These are phyloP conservation scores for Dermochelys coriacea DNA, from an alignment of 2,797 vertebrate species.

Conservation along the genomic window DNA sequence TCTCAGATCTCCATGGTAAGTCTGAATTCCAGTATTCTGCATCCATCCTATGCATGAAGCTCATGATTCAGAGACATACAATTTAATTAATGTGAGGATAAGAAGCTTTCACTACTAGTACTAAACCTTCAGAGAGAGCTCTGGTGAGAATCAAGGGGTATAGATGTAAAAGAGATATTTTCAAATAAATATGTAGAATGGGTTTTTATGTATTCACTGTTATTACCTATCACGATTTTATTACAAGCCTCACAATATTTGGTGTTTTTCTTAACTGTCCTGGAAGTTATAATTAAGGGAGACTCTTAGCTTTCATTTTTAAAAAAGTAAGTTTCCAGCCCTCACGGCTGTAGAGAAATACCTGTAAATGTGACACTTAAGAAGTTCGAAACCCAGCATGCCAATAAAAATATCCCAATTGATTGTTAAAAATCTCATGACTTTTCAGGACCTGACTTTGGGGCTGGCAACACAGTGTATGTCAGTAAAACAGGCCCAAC, in stretches of 20 bases:
- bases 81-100: not conserved
- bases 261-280: not conserved
- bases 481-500: rapidly evolving
- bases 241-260: rapidly evolving
- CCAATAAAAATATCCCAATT: rapidly evolving
- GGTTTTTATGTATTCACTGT: rapidly evolving
- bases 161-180: rapidly evolving
- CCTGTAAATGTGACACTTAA: not conserved
- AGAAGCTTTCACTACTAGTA: not conserved
- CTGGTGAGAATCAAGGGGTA: rapidly evolving
- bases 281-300: not conserved
- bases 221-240: rapidly evolving
- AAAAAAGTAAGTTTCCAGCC: not conserved
- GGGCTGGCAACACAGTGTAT: rapidly evolving
- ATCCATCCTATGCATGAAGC: rapidly evolving
- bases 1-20: not conserved
- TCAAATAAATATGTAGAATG: not conserved
- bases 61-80: not conserved
- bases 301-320: not conserved
- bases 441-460: not conserved
- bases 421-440: not conserved
- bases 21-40: not conserved
- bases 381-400: rapidly evolving
- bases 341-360: not conserved
- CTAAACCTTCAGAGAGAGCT: rapidly evolving